A percentile compares a stretch with the other conserved stretches of the same genome.
phyloP scores from a whole-genome alignment of 1,140 invertebrate genomes.

The Ips typographus region DNA sequence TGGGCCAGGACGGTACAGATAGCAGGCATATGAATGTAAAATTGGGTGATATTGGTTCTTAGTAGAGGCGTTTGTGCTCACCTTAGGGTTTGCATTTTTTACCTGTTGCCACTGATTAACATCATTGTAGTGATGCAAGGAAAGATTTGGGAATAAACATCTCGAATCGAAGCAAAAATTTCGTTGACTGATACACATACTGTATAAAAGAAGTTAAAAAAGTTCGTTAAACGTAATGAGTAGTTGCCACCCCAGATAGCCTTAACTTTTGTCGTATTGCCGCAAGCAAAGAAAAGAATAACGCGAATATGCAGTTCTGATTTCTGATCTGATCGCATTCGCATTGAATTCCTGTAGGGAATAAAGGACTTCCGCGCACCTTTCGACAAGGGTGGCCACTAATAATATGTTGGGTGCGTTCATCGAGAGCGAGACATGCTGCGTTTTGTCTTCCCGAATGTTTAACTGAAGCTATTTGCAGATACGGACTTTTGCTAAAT shows the following conservation, averaged over 20 bases:
- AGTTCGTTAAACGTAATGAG: conserved; percentile 39
- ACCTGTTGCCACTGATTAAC: conserved; percentile 11
- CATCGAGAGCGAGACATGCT: conserved; percentile 32
- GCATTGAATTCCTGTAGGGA: conserved; percentile 28
- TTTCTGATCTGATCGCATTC: conserved; percentile 37
- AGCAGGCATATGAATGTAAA: conserved; percentile 25
- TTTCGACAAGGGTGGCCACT: conserved; percentile 38
- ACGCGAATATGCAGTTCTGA: conserved; percentile 36
- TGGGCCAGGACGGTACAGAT: conserved; percentile 27
- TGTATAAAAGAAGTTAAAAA: conserved; percentile 36
- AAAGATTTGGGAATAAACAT: background rate
- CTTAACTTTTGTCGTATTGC: conserved; percentile 35
- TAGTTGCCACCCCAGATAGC: conserved; percentile 36
- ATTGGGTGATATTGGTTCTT: conserved; percentile 12
- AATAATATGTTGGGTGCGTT: conserved; percentile 37
- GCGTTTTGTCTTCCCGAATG: conserved; percentile 31
- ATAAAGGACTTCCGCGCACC: conserved; percentile 39
- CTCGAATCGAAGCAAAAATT: conserved; percentile 4
- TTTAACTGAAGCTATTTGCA: conserved; percentile 17
- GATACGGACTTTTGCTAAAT: conserved; percentile 1
- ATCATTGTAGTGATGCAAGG: background rate
- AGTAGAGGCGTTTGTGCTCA: conserved; percentile 14
- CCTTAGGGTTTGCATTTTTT: conserved; percentile 9
- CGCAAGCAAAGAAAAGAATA: conserved; percentile 36
- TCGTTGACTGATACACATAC: conserved; percentile 24